Base-by-base conservation (phyloP, 1,140 invertebrate species). In the Pomacea maculata region DNA sequence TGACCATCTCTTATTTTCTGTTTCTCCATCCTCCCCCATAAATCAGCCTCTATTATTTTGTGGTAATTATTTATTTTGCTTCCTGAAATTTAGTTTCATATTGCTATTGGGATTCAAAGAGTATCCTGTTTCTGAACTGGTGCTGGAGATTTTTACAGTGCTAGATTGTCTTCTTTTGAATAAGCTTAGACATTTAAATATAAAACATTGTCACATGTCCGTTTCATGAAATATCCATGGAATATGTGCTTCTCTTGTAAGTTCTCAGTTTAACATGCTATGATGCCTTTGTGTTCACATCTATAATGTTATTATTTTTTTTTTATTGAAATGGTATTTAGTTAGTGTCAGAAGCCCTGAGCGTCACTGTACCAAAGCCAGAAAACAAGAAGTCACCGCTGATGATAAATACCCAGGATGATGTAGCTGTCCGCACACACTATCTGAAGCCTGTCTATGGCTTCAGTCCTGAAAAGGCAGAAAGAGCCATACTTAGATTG, bases 381-480 rank as follows among this genome's bases (percentile, higher is more conserved):
- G 83, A 88, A 19, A 74, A 82, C 25, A 83, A 75, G 15, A 84
- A 80, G 14, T 85, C 88, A 29, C 90, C 91, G 21, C 64, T 85
- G 21, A 80, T 92, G 11, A 83, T 91, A 52, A 90, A 91, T 81
- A 75, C 82, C 34, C 83, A 88, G 80, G 90, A 92, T 82, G 85
- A 88, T 17, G 89, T 91, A 52, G 85, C 84, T 29, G 84, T 84
- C 14, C 82, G 89, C 25, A 86, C 85, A 25, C 86, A 88, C 57
- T 89, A 90, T 80, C 84, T 91, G 65, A 86, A 87, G 75, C 78
- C 86, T 55, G 80, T 86, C 34, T 85, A 90, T 85, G 86, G 85
- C 21, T 90, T 92, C 83, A 82, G 90, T 83, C 87, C 91, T 55
- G 82, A 88, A 64, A 80, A 88, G 78, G 86, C 83, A 14, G 91